Evolutionary conservation across 2,797 vertebrate species (phyloP).

Genomic region (Gephyroberyx darwinii): DNA sequence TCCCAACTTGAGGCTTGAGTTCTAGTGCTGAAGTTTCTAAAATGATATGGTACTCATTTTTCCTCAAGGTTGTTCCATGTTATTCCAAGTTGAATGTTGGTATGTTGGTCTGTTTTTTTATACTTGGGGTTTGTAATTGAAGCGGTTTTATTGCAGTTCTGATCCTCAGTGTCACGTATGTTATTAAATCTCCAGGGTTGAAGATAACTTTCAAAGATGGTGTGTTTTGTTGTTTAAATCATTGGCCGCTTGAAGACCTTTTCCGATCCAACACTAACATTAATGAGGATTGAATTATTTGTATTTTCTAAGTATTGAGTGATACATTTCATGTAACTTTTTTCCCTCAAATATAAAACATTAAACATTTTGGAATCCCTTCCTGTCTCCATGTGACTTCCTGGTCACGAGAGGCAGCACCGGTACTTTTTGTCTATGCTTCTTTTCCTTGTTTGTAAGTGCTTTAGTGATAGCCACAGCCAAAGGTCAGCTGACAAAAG

Average conservation of each 20-base stretch:
- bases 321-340: neutral
- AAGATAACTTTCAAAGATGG: neutral
- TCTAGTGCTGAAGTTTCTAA: neutral
- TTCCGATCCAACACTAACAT: no score
- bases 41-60: neutral
- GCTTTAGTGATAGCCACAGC: no score
- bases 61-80: neutral
- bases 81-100: neutral
- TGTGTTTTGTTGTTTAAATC: neutral
- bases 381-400: no score
- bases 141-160: neutral
- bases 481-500: no score
- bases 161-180: neutral
- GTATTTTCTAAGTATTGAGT: neutral
- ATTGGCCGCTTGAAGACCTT: no score
- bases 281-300: no score
- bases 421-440: no score
- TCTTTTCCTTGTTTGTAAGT: no score
- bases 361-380: no score
- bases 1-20: neutral
- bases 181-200: neutral
- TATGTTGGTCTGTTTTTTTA: neutral
- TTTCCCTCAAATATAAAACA: no score
- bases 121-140: neutral
- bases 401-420: no score